Conservation (phyloP, 2,113 vertebrate species). For the Aramus guarauna region DNA sequence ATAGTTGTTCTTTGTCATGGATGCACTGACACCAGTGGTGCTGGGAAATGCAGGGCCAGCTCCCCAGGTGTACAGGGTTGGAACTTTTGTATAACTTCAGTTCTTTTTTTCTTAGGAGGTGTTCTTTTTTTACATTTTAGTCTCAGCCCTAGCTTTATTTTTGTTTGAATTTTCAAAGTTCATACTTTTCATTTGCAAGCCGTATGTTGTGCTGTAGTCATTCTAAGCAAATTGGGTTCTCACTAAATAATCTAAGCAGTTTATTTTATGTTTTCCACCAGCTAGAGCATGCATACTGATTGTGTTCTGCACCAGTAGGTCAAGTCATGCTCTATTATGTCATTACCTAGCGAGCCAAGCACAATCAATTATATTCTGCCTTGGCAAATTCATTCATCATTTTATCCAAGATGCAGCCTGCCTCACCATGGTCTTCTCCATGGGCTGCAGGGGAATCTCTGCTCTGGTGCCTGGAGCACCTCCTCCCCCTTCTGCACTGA, state of each 20-base stretch:
- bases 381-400: neutral
- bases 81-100: neutral
- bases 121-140: neutral
- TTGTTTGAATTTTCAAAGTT: neutral
- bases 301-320: neutral
- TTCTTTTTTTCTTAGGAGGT: neutral
- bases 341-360: conserved; percentile 9
- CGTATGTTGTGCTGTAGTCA: neutral
- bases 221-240: conserved; percentile 29
- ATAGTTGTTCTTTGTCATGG: neutral
- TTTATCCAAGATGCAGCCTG: neutral
- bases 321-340: neutral
- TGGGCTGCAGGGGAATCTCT: too few species aligned
- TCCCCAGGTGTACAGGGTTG: accelerated
- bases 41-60: neutral
- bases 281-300: neutral
- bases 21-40: neutral
- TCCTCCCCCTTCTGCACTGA: too few species aligned
- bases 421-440: too few species aligned
- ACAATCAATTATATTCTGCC: conserved; percentile 2
- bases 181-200: neutral
- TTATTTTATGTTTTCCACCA: conserved; percentile 29
- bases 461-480: too few species aligned
- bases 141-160: neutral
- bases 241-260: conserved; percentile 34